Percentiles rank a stretch among this genome's conserved stretches.
These are phyloP conservation scores for Drosophila kurseongensis DNA, from an alignment of 1,140 invertebrate species.

Conservation along the genomic window DNA sequence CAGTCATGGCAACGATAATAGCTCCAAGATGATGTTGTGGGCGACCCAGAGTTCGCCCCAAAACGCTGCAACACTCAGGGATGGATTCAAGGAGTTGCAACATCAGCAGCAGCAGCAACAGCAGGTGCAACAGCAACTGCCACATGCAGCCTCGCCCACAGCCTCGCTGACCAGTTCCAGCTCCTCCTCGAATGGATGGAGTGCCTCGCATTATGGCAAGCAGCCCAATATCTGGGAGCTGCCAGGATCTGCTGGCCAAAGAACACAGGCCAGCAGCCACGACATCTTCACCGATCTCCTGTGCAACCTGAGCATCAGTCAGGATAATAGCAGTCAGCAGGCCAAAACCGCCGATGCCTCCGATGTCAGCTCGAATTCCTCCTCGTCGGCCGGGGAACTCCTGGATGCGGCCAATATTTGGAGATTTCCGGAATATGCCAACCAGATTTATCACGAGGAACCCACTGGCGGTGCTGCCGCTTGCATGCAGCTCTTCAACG, in stretches of 20 bases:
- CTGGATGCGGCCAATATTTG: conserved; percentile 66
- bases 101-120: conserved; percentile 27
- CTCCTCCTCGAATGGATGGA: conserved; percentile 39
- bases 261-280: conserved; percentile 38
- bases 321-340: conserved; percentile 36
- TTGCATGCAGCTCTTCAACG: conserved; percentile 87
- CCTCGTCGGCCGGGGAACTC: conserved; percentile 61
- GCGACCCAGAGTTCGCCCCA: conserved; percentile 70
- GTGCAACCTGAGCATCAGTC: conserved; percentile 67
- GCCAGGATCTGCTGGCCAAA: conserved; percentile 39
- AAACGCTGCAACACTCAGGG: conserved; percentile 54
- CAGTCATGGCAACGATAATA: conserved; percentile 73
- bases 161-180: conserved; percentile 66
- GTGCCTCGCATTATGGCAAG: conserved; percentile 63
- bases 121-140: conserved; percentile 29
- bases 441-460: conserved; percentile 52
- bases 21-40: conserved; percentile 68
- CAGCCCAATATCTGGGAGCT: conserved; percentile 79
- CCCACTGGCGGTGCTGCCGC: conserved; percentile 80
- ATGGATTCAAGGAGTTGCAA: conserved; percentile 52
- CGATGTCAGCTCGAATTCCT: conserved; percentile 75
- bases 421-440: conserved; percentile 37
- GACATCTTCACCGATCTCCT: conserved; percentile 81
- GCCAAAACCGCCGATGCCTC: conserved; percentile 46
- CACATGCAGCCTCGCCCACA: conserved; percentile 69